phyloP scores from a whole-genome alignment of 53 echinoderm and acorn worm species.

The Apostichopus leukothele region DNA sequence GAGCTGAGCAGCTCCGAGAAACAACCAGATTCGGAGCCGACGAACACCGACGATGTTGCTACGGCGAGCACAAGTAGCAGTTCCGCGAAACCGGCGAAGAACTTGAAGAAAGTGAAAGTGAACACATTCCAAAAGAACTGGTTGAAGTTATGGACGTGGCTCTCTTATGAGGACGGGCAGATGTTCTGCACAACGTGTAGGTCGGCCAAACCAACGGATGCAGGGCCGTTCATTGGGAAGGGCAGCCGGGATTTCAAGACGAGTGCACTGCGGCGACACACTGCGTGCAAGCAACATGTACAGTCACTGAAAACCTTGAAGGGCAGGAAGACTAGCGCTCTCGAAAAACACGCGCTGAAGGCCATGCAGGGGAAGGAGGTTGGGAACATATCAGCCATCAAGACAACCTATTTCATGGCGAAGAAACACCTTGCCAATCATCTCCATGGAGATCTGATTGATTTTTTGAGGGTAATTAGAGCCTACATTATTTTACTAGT shows the following conservation, averaged over 20 bases:
- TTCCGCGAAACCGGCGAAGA: too few relatives aligned
- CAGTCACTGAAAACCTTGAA: slow-evolving; percentile 2
- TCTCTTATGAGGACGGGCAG: slow-evolving; percentile 12
- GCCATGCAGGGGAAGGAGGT: neutral
- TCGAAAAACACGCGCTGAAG: slow-evolving; percentile 14
- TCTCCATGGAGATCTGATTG: neutral
- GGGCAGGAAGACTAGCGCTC: neutral
- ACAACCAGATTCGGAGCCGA: neutral
- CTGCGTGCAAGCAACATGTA: neutral
- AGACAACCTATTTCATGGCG: slow-evolving; percentile 30
- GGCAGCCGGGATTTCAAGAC: slow-evolving; percentile 17
- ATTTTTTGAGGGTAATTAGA: neutral
- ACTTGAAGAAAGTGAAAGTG: too few relatives aligned
- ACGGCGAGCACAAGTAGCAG: too few relatives aligned
- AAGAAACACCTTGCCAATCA: slow-evolving; percentile 5
- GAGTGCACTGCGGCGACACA: slow-evolving; percentile 20
- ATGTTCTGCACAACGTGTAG: neutral
- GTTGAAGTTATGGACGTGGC: slow-evolving; percentile 18
- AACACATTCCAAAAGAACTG: too few relatives aligned
- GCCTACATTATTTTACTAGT: neutral
- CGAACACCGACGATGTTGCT: too few relatives aligned
- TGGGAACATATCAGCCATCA: neutral
- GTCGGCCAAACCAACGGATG: neutral
- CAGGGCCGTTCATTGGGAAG: neutral
- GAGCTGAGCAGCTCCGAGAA: too few relatives aligned